Percentiles rank a stretch among this genome's conserved stretches.
Conservation (phyloP, 2,113 vertebrate species). For the Mesembrinibis cayennensis region DNA sequence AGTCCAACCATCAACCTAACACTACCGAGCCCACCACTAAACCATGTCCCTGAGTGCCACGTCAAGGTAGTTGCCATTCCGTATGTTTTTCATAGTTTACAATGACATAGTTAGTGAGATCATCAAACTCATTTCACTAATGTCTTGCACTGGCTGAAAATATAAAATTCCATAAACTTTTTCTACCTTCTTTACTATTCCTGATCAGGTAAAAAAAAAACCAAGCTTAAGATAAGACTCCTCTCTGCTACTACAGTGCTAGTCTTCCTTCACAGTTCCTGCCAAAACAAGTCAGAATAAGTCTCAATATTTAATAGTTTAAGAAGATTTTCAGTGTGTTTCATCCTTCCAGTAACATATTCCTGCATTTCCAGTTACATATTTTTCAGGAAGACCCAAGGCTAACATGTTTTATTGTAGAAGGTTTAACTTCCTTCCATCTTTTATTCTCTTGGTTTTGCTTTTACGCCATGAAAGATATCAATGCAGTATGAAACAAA, state of each 20-base stretch:
- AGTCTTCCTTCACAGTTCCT: not conserved
- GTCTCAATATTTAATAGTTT: not conserved
- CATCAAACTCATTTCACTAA: not conserved
- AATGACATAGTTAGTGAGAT: not conserved
- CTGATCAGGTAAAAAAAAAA: not conserved
- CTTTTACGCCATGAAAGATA: not conserved
- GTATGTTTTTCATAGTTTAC: not conserved
- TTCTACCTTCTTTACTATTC: not conserved
- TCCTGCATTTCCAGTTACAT: not conserved
- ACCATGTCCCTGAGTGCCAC: not conserved
- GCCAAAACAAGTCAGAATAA: not conserved
- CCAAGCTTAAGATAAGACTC: not conserved
- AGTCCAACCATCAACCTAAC: not conserved
- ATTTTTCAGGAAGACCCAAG: not conserved
- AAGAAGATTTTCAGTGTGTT: not conserved
- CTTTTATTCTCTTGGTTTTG: not conserved
- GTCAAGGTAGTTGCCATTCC: not conserved
- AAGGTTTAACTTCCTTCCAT: conserved; percentile 5
- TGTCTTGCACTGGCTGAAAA: not conserved
- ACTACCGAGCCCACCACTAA: not conserved
- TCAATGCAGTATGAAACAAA: not conserved
- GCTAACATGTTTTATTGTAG: not conserved
- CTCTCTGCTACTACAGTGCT: not conserved
- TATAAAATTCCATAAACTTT: not conserved
- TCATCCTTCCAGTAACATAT: not conserved